Conservation (phyloP, 1,140 invertebrate species). For the Formica exsecta region DNA sequence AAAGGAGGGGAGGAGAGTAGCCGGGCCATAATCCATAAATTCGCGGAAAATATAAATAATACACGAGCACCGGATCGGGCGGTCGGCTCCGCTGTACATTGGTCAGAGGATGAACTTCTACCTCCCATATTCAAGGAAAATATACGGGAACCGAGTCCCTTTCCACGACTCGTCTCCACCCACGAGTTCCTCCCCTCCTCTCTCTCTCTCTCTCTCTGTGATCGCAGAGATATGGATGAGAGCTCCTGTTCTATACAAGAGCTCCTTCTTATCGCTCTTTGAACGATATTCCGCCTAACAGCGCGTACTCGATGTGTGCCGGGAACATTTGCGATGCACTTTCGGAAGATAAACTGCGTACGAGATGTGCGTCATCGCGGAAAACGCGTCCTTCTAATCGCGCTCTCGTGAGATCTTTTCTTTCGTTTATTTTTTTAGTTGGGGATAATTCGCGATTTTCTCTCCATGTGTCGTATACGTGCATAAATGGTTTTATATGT, state of each 20-base stretch:
- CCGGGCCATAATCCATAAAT: constrained; percentile 75
- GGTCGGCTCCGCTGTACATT: constrained; percentile 56
- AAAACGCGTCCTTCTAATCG: constrained; percentile 35
- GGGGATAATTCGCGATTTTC: constrained; percentile 2
- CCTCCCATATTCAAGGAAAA: constrained; percentile 58
- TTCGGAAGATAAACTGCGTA: constrained; percentile 43
- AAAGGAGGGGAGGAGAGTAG: neutral
- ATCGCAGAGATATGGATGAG: neutral
- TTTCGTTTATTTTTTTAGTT: constrained; percentile 27
- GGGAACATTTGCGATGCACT: constrained; percentile 21
- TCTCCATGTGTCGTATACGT: neutral
- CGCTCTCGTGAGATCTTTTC: neutral
- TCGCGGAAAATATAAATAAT: constrained; percentile 79
- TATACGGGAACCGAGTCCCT: constrained; percentile 28
- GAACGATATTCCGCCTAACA: constrained; percentile 59
- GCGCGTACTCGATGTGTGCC: constrained; percentile 33
- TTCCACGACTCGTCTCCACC: constrained; percentile 18
- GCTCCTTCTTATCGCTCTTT: constrained; percentile 48
- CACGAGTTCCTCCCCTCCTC: neutral
- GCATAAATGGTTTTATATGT: neutral
- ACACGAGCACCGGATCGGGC: constrained; percentile 67
- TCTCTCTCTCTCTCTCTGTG: constrained; percentile 20
- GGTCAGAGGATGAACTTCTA: constrained; percentile 59
- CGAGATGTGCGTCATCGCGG: constrained; percentile 30
- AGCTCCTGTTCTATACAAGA: neutral